These are phyloP conservation scores for Onchidella celtica DNA, from an alignment of 2,888 invertebrate species.

Conservation along the genomic window DNA sequence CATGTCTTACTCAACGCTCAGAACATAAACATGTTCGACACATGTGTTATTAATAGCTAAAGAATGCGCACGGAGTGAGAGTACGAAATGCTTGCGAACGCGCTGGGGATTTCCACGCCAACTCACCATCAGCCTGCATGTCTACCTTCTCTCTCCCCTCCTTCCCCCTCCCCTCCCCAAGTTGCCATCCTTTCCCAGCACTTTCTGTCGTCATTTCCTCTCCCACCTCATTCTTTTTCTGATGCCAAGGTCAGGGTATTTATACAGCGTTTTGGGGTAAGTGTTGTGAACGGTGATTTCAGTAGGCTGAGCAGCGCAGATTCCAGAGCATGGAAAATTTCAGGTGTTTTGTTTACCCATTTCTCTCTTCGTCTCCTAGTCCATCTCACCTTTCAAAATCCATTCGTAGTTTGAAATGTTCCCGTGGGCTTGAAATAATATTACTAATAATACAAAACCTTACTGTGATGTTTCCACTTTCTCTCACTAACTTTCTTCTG, in stretches of 20 bases:
- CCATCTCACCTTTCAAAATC: no score
- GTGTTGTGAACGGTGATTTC: background rate
- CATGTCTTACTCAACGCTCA: no score
- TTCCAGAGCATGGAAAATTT: no score
- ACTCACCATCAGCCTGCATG: background rate
- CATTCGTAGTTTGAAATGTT: no score
- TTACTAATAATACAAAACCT: no score
- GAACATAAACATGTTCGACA: no score
- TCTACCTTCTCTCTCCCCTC: background rate
- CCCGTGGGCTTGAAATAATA: no score
- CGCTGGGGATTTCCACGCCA: conserved; percentile 33
- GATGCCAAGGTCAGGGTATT: conserved; percentile 29
- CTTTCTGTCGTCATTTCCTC: background rate
- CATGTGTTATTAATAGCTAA: background rate
- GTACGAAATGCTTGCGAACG: background rate
- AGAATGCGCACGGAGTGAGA: background rate
- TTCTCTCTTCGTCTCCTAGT: no score
- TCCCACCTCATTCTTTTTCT: conserved; percentile 11
- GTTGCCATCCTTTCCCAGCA: background rate
- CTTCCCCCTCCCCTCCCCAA: background rate
- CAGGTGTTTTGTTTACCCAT: no score
- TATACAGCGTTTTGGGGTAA: no score
- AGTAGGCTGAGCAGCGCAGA: background rate
- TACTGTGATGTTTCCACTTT: no score
- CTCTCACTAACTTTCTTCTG: no score